These are phyloP conservation scores for Corapipo altera DNA, from an alignment of 2,113 vertebrate genomes.

Conservation along the genomic window DNA sequence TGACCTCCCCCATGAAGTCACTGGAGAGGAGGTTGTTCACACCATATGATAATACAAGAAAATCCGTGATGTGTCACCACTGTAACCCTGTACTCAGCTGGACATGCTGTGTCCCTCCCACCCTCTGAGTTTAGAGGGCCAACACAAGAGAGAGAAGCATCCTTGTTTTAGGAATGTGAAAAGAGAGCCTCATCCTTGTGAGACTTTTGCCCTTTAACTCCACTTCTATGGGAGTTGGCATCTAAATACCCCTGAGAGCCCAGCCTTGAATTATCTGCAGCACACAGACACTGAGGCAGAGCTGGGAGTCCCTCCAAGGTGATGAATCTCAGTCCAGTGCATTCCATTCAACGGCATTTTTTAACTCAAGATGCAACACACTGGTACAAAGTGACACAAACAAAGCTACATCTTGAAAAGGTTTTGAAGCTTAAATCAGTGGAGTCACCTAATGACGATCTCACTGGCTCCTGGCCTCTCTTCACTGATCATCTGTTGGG, in stretches of 20 bases:
- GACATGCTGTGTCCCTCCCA: neutral
- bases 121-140: neutral
- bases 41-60: neutral
- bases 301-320: neutral
- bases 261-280: neutral
- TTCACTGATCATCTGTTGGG: accelerated
- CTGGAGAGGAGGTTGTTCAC: neutral
- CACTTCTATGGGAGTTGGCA: neutral
- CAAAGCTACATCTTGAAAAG: neutral
- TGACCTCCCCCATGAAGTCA: neutral
- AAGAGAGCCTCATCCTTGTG: neutral
- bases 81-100: neutral
- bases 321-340: neutral
- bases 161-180: neutral
- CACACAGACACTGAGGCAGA: neutral
- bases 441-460: neutral
- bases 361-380: neutral
- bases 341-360: neutral
- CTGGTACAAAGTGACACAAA: neutral
- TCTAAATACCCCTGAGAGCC: neutral
- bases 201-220: neutral
- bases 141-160: neutral
- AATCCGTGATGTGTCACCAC: neutral
- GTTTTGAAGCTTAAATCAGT: neutral
- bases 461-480: neutral